Evolutionary conservation across 2,888 invertebrate species (phyloP).

Genomic region (Atethmia centrago): DNA sequence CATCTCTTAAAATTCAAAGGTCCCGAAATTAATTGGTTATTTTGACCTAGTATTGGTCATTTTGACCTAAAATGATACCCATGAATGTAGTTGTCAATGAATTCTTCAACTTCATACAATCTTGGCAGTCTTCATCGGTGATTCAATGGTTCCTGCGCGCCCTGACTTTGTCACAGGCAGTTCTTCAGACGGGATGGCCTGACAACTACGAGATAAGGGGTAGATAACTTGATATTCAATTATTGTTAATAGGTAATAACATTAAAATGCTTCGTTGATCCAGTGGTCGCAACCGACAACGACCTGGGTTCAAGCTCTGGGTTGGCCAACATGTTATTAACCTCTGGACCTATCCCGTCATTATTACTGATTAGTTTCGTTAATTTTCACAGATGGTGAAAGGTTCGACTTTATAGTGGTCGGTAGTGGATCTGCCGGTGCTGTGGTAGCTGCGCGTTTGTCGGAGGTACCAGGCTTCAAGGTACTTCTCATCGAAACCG

Average conservation of each 20-base stretch:
- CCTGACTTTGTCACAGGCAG: slow-evolving; percentile 76
- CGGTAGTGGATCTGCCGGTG: slow-evolving; percentile 78
- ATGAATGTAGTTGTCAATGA: slow-evolving; percentile 72
- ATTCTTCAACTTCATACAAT: slow-evolving; percentile 73
- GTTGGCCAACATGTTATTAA: not conserved
- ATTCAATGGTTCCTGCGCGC: slow-evolving; percentile 75
- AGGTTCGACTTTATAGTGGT: slow-evolving; percentile 78
- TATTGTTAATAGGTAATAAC: not conserved
- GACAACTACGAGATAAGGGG: slow-evolving; percentile 74
- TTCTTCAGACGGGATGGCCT: slow-evolving; percentile 81
- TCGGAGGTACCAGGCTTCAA: slow-evolving; percentile 70
- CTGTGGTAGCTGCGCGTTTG: slow-evolving; percentile 74
- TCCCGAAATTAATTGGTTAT: not conserved
- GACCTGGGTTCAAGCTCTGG: not conserved
- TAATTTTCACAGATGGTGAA: slow-evolving; percentile 71
- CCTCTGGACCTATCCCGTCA: not conserved
- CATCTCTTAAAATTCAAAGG: not conserved
- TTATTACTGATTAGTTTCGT: not conserved
- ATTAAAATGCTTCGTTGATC: not conserved
- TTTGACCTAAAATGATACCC: slow-evolving; percentile 60
- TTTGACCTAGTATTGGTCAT: not conserved
- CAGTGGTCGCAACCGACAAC: not conserved
- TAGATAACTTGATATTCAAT: slow-evolving; percentile 47
- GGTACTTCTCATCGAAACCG: slow-evolving; percentile 77
- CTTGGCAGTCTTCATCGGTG: slow-evolving; percentile 67